Evolutionary conservation across 2,113 vertebrate genomes (phyloP).

Genomic region (Varanus salvator): DNA sequence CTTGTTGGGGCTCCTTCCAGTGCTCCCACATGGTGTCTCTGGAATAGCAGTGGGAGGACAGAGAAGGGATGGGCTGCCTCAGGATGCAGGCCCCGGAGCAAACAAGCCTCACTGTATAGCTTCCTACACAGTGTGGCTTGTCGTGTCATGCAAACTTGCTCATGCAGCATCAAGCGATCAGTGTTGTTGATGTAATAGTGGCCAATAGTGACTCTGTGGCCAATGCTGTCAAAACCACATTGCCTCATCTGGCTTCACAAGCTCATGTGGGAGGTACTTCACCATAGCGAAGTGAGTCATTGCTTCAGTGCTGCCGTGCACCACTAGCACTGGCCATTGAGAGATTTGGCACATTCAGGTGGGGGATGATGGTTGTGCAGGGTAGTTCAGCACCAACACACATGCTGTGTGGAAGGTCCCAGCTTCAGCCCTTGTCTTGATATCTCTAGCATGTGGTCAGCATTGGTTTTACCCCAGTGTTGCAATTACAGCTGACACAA

Average conservation of each 20-base stretch:
- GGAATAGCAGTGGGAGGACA: too few species aligned
- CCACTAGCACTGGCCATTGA: background rate
- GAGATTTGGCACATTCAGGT: background rate
- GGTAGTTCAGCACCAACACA: background rate
- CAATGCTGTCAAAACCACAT: background rate
- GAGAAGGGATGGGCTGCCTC: too few species aligned
- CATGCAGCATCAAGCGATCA: background rate
- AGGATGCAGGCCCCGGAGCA: too few species aligned
- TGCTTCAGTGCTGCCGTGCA: background rate
- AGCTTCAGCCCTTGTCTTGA: background rate
- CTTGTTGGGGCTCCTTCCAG: too few species aligned
- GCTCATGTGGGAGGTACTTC: background rate
- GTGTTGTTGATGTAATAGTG: background rate
- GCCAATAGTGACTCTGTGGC: background rate
- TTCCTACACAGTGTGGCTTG: too few species aligned
- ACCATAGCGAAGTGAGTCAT: background rate
- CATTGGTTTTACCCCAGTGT: background rate
- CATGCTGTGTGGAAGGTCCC: background rate
- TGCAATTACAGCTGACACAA: background rate
- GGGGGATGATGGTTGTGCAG: background rate
- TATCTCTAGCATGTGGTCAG: background rate
- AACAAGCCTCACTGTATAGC: too few species aligned
- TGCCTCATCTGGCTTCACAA: background rate
- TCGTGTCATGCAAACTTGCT: too few species aligned
- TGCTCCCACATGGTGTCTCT: too few species aligned